Percentiles rank a stretch among this genome's conserved stretches.
Conservation (phyloP, 1,140 invertebrate species). For the Drosophila eugracilis region DNA sequence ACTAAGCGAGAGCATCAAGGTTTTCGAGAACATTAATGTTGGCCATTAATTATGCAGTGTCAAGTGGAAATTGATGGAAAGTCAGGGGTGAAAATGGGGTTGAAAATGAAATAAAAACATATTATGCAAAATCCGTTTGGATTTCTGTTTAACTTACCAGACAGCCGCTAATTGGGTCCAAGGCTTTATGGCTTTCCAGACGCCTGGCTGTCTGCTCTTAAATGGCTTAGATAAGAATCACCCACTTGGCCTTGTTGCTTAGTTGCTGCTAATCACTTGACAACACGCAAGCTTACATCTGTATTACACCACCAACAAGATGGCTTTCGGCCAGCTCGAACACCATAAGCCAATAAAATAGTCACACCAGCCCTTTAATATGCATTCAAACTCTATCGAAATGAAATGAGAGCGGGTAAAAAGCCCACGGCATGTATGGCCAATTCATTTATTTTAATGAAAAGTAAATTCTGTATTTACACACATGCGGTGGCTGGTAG, state of each 20-base stretch:
- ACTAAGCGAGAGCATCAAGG: conserved; percentile 10
- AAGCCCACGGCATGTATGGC: conserved; percentile 31
- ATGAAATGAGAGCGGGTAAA: conserved; percentile 12
- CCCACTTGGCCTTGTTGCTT: conserved; percentile 33
- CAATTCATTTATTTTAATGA: conserved; percentile 74
- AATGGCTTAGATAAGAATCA: conserved; percentile 56
- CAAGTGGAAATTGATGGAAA: conserved; percentile 9
- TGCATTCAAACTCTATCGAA: conserved; percentile 54
- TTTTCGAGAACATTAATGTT: conserved; percentile 1
- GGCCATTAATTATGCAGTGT: conserved; percentile 11
- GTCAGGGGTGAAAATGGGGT: background rate
- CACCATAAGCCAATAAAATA: conserved; percentile 36
- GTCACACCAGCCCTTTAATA: conserved; percentile 53
- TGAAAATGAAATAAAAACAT: background rate
- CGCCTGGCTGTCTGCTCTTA: conserved; percentile 26
- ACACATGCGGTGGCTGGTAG: conserved; percentile 23
- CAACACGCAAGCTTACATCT: conserved; percentile 51
- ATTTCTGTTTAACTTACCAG: conserved; percentile 9
- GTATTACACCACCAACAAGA: too few species aligned
- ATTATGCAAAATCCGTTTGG: conserved; percentile 8
- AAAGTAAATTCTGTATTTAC: conserved; percentile 56
- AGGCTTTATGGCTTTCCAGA: conserved; percentile 26
- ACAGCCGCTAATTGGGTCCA: conserved; percentile 41
- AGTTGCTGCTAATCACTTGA: conserved; percentile 59
- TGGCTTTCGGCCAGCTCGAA: background rate